A percentile compares a stretch with the other conserved stretches of the same genome.
Evolutionary conservation across 2,797 vertebrate genomes (phyloP).

Genomic region (Aselliscus stoliczkanus): DNA sequence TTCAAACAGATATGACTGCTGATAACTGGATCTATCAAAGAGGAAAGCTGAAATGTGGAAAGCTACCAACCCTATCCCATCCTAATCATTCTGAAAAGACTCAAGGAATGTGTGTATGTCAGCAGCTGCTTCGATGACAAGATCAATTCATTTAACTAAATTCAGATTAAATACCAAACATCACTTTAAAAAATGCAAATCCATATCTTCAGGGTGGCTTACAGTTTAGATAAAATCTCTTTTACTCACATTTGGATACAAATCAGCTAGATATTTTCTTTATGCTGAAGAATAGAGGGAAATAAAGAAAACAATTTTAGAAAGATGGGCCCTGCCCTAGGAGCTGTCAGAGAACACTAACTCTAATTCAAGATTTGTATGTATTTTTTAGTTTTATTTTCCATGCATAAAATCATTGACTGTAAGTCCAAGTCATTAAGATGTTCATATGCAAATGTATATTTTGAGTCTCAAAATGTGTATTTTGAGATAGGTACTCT

Average conservation of each 20-base stretch:
- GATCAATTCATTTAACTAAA: not conserved
- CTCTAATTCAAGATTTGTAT: not conserved
- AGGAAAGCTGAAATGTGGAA: not conserved
- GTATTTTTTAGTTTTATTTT: not conserved
- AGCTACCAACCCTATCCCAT: not conserved
- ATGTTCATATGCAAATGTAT: not conserved
- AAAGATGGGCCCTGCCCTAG: not conserved
- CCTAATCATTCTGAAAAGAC: not conserved
- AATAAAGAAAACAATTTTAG: not conserved
- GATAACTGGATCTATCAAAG: not conserved
- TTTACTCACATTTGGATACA: not conserved
- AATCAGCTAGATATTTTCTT: not conserved
- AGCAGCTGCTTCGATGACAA: not conserved
- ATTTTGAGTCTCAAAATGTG: not conserved
- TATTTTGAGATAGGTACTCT: not conserved
- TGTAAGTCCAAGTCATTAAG: not conserved
- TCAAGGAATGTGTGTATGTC: not conserved
- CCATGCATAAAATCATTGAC: not conserved
- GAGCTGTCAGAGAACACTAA: not conserved
- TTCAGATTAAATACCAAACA: not conserved
- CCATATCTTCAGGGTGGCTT: not conserved
- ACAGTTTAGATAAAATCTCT: not conserved
- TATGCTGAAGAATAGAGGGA: not conserved
- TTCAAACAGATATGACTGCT: not conserved
- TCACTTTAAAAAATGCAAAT: constrained; percentile 4